Evolutionary conservation across 2,888 invertebrate species (phyloP), one percentile per base, ranked within the genome.

Genomic region (Trisateles emortualis): DNA sequence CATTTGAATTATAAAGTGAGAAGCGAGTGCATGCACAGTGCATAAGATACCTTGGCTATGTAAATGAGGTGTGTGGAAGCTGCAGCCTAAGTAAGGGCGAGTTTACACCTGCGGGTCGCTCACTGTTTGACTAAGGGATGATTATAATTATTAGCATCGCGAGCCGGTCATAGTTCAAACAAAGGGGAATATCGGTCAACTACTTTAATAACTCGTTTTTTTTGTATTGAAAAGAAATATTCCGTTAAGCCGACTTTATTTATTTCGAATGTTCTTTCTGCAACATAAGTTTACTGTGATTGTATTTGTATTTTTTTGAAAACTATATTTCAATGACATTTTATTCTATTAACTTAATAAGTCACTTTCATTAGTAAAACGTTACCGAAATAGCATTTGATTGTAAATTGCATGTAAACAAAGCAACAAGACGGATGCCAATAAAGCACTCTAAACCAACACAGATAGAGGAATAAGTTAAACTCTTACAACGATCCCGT

Each of bases 1-100:
- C 82, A 91, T 92, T 90, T 92, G 87, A 92, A 92, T 92, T 90
- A 90, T 90, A 90, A 90, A 91, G 90, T 87, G 84, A 83, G 81
- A 84, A 82, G 80, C 75, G 87, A 89, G 86, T 89, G 92, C 91
- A 89, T 82, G 80, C 82, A 76, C 81, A 84, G 84, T 86, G 89
- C 89, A 90, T 86, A 84, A 87, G 84, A 90, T 82, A 86, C 81
- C 81, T 80, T 78, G 77, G 71, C 80, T 84, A 91, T 91, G 89
- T 77, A 88, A 90, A 90, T 90, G 81, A 84, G 78, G 74, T 67
- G 72, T 64, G 70, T 79, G 68, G 78, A 84, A 83, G 83, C 80
- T 84, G 79, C 74, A 77, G 72, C 53, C 59, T 60, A 59, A 70
- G 70, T 72, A 74, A 81, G 79, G 83, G 79, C 64, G 75, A 76